A percentile compares a stretch with the other conserved stretches of the same genome.
Conservation (phyloP, 2,113 vertebrate species). For the Neofelis nebulosa region DNA sequence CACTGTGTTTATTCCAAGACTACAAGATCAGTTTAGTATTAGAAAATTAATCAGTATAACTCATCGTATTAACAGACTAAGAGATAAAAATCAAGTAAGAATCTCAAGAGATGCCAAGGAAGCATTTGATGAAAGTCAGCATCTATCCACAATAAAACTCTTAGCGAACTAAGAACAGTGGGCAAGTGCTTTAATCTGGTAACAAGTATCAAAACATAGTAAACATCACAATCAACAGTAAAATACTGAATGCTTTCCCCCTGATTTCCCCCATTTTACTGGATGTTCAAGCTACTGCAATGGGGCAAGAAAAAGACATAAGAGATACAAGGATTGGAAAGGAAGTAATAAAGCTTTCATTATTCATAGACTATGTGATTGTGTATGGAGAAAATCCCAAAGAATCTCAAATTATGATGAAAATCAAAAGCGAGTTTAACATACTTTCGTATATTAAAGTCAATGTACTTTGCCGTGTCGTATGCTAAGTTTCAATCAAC, state of each 20-base stretch:
- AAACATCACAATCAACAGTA: background rate
- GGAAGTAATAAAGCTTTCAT: background rate
- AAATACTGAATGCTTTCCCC: background rate
- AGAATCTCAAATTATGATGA: background rate
- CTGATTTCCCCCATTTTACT: background rate
- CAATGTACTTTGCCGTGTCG: background rate
- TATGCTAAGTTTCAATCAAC: background rate
- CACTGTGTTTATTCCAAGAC: background rate
- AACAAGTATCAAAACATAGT: background rate
- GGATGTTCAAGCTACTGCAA: background rate
- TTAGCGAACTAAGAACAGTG: background rate
- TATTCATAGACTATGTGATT: background rate
- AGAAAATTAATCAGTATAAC: background rate
- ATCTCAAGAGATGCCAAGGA: background rate
- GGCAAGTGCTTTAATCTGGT: background rate
- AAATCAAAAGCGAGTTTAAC: background rate
- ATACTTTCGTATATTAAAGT: background rate
- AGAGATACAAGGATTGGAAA: background rate
- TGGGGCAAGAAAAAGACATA: background rate
- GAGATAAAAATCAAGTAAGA: background rate
- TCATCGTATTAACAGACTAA: background rate
- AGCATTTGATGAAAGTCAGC: background rate
- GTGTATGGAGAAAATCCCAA: background rate
- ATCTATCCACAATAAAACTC: background rate
- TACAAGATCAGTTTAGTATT: background rate